A percentile compares a stretch with the other conserved stretches of the same genome.
Evolutionary conservation across 1,140 invertebrate genomes (phyloP).

Genomic region (Sipha flava): DNA sequence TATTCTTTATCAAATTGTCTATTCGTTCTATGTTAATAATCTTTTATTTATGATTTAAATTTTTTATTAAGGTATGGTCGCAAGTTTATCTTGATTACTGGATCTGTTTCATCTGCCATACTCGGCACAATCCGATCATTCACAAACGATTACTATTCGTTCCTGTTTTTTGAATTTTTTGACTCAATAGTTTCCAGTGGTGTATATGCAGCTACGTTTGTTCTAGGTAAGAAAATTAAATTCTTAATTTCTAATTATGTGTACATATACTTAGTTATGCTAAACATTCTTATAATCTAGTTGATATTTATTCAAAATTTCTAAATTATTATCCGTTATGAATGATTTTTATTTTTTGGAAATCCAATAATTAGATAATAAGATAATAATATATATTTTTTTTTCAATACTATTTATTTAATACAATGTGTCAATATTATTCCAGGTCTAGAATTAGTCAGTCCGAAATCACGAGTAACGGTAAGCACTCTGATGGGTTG

Average conservation of each 20-base stretch:
- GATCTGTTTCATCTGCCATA: constrained; percentile 50
- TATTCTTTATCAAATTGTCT: no score
- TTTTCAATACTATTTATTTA: no score
- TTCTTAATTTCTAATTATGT: not conserved
- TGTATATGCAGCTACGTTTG: constrained; percentile 54
- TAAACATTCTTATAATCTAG: no score
- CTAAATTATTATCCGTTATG: not conserved
- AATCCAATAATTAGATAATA: no score
- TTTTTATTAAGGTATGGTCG: constrained; percentile 49
- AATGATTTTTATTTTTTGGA: not conserved
- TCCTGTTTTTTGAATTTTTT: constrained; percentile 50
- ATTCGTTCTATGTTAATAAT: not conserved
- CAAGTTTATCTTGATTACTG: constrained; percentile 51
- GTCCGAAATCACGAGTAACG: constrained; percentile 61
- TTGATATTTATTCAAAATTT: not conserved
- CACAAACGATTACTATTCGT: constrained; percentile 49
- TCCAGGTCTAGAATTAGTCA: constrained; percentile 69
- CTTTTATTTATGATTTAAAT: not conserved
- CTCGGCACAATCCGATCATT: constrained; percentile 50
- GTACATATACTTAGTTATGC: no score
- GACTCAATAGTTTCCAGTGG: constrained; percentile 53
- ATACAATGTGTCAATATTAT: constrained; percentile 32
- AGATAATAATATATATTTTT: no score
- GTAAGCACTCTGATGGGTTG: constrained; percentile 61
- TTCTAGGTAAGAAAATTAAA: constrained; percentile 47